phyloP scores from a whole-genome alignment of 2,113 vertebrate genomes.

The Chelonoidis abingdonii region DNA sequence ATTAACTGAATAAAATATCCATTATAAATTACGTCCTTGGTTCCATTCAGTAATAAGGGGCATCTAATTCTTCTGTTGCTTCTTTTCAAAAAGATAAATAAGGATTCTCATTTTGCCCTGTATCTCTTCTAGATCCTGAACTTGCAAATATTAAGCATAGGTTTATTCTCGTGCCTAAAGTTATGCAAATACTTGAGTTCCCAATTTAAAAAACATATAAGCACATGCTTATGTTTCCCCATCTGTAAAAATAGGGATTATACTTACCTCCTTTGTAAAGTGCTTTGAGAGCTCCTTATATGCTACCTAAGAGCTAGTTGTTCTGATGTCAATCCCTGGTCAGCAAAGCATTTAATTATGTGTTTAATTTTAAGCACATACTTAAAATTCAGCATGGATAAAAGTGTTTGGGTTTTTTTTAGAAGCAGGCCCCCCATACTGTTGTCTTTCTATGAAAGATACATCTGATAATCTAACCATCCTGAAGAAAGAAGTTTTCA shows the following conservation, averaged over 20 bases:
- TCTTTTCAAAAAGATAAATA: neutral
- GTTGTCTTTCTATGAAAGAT: neutral
- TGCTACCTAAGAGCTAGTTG: fast-evolving
- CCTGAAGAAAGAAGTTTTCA: neutral
- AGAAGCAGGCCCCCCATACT: neutral
- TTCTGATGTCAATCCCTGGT: neutral
- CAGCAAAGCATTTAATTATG: neutral
- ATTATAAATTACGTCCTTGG: constrained; percentile 40
- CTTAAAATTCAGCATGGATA: neutral
- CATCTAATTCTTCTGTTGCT: neutral
- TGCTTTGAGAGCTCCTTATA: neutral
- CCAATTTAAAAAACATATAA: constrained; percentile 12
- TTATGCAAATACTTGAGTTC: neutral
- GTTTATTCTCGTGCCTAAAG: neutral
- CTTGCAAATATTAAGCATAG: neutral
- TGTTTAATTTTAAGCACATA: neutral
- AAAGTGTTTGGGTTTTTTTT: neutral
- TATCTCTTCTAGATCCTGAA: neutral
- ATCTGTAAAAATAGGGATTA: neutral
- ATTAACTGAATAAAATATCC: neutral
- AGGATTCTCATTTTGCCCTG: neutral
- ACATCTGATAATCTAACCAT: neutral
- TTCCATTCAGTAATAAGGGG: neutral
- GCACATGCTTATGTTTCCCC: neutral
- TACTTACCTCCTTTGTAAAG: neutral